Evolutionary conservation across 37 sponge, comb jelly and placozoan species (phyloP).

Genomic region (Lycopodina hypogea): DNA sequence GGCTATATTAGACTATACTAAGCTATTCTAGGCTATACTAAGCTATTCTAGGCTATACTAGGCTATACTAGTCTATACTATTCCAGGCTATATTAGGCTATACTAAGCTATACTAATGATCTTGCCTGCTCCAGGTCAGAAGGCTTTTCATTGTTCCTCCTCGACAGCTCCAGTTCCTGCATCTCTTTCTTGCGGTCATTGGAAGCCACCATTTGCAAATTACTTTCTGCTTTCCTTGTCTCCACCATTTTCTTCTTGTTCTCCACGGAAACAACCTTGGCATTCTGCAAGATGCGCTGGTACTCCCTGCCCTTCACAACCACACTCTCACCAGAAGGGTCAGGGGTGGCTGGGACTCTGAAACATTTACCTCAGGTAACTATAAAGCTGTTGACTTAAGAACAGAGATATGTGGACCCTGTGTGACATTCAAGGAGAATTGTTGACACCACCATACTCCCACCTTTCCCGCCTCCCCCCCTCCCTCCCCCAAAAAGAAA

Average conservation of each 20-base stretch:
- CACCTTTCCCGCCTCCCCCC: too few relatives aligned
- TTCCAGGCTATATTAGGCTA: too few relatives aligned
- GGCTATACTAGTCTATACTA: too few relatives aligned
- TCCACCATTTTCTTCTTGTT: constrained; percentile 40
- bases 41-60: too few relatives aligned
- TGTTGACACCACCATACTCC: too few relatives aligned
- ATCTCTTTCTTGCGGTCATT: constrained; percentile 78
- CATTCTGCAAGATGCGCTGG: constrained; percentile 52
- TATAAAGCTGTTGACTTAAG: not conserved
- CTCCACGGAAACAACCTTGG: constrained; percentile 50
- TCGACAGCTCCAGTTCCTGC: constrained; percentile 69
- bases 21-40: too few relatives aligned
- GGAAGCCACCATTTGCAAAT: constrained; percentile 59
- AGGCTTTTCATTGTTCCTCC: constrained; percentile 82
- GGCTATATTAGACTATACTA: too few relatives aligned
- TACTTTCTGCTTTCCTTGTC: constrained; percentile 44
- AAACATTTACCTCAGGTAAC: too few relatives aligned
- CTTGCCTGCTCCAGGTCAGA: constrained; percentile 89
- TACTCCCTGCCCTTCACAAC: constrained; percentile 67
- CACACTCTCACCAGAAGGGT: constrained; percentile 88
- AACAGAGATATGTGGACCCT: not conserved
- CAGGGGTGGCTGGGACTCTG: constrained; percentile 83
- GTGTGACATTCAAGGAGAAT: too few relatives aligned
- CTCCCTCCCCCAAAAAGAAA: too few relatives aligned
- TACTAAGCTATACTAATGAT: not conserved